These are phyloP conservation scores for Carassius auratus DNA, from an alignment of 2,113 vertebrate species.

Conservation along the genomic window DNA sequence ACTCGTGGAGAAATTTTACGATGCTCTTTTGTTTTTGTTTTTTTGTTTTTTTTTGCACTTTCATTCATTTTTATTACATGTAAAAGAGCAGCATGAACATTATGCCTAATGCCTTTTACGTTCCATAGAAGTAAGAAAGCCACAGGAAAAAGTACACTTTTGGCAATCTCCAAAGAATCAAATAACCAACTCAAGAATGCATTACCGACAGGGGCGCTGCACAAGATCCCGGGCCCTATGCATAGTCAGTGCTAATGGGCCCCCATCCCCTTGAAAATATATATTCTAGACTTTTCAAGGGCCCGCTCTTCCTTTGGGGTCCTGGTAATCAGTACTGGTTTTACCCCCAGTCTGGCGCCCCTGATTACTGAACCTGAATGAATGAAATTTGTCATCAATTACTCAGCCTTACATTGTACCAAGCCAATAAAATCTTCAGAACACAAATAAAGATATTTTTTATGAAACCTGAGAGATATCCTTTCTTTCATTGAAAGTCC, in stretches of 20 bases:
- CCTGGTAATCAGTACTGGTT: no score
- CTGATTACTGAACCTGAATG: not conserved
- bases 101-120: not conserved
- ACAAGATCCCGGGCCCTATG: no score
- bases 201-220: not conserved
- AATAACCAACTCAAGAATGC: not conserved
- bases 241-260: no score
- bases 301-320: no score
- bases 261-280: no score
- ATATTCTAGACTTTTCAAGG: no score
- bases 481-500: not conserved
- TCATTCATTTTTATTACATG: not conserved
- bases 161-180: not conserved
- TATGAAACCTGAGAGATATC: not conserved
- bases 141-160: no score
- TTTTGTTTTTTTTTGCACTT: not conserved
- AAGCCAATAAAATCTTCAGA: not conserved
- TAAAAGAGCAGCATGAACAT: not conserved
- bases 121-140: not conserved
- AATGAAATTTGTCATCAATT: not conserved
- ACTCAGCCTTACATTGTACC: not conserved
- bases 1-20: not conserved
- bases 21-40: not conserved
- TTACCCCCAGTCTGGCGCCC: no score
- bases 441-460: not conserved